Evolutionary conservation across 2,888 invertebrate genomes (phyloP).

Genomic region (Saturnia japonica): DNA sequence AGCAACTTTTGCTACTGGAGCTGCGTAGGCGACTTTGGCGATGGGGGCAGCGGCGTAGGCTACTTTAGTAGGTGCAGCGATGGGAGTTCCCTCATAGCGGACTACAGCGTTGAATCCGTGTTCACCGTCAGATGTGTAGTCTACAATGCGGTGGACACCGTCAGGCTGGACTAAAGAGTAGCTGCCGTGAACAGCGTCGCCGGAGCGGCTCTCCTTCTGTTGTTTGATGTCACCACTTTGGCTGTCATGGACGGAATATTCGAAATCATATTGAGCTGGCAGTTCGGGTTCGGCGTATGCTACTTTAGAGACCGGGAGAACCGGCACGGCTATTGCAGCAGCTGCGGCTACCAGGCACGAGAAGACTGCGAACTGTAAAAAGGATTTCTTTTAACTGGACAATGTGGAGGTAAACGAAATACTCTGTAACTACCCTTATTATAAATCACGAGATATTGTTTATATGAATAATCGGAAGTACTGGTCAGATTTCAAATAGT

Average conservation of each 20-base stretch:
- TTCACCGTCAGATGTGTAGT: slow-evolving; percentile 69
- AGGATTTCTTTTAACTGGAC: background rate
- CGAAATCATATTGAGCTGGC: slow-evolving; percentile 71
- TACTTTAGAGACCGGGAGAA: slow-evolving; percentile 53
- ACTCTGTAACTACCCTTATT: background rate
- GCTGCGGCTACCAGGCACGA: slow-evolving; percentile 54
- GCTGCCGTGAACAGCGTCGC: slow-evolving; percentile 70
- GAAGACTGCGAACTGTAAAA: slow-evolving; percentile 47
- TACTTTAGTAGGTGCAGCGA: slow-evolving; percentile 42
- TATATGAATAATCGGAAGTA: no score
- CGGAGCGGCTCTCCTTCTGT: slow-evolving; percentile 70
- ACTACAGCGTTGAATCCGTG: slow-evolving; percentile 75
- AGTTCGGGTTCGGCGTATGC: slow-evolving; percentile 61
- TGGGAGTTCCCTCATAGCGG: slow-evolving; percentile 68
- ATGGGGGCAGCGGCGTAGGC: slow-evolving; percentile 44
- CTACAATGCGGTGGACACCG: slow-evolving; percentile 70
- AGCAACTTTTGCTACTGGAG: slow-evolving; percentile 45
- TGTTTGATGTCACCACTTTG: slow-evolving; percentile 74
- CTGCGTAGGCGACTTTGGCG: slow-evolving; percentile 35
- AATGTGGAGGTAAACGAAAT: background rate
- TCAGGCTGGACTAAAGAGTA: slow-evolving; percentile 78
- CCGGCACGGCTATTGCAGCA: slow-evolving; percentile 47
- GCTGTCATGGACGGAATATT: slow-evolving; percentile 70
- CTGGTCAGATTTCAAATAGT: no score
- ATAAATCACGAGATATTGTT: no score